These are phyloP conservation scores for Erannis defoliaria DNA, from an alignment of 2,888 invertebrate genomes.

Conservation along the genomic window DNA sequence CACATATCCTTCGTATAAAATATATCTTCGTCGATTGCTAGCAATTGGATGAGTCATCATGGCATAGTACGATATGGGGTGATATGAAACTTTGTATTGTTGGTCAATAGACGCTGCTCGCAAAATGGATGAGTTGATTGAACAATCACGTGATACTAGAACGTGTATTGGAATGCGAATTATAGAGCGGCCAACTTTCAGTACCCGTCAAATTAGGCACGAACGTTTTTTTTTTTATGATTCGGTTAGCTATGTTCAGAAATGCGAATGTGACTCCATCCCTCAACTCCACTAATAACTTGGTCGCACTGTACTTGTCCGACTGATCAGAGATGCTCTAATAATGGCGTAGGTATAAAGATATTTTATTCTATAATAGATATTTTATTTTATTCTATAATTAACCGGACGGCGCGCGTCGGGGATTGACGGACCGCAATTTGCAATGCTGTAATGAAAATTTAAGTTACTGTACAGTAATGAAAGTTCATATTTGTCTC, in stretches of 20 bases:
- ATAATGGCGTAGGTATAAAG: neutral
- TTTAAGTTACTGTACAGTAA: too few relatives aligned
- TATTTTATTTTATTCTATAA: neutral
- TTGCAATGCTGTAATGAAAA: too few relatives aligned
- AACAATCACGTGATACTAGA: conserved; percentile 26
- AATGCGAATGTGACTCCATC: neutral
- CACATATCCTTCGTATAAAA: conserved; percentile 13
- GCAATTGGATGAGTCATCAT: conserved; percentile 40
- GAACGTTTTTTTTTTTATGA: neutral
- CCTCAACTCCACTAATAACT: neutral
- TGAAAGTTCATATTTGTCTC: too few relatives aligned
- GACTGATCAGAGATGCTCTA: neutral
- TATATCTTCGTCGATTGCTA: conserved; percentile 19
- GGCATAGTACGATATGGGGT: conserved; percentile 39
- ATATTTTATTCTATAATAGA: too few relatives aligned
- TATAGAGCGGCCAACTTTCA: neutral
- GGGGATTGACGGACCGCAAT: too few relatives aligned
- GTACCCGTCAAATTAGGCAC: neutral
- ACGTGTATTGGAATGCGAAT: conserved; percentile 26
- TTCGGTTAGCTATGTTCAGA: neutral
- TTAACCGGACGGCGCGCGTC: too few relatives aligned
- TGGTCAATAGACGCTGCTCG: conserved; percentile 42
- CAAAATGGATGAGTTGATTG: conserved; percentile 38
- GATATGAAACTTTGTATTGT: conserved; percentile 42
- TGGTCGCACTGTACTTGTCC: neutral